phyloP scores from a whole-genome alignment of 2,113 vertebrate species.

The Charadrius vociferus region DNA sequence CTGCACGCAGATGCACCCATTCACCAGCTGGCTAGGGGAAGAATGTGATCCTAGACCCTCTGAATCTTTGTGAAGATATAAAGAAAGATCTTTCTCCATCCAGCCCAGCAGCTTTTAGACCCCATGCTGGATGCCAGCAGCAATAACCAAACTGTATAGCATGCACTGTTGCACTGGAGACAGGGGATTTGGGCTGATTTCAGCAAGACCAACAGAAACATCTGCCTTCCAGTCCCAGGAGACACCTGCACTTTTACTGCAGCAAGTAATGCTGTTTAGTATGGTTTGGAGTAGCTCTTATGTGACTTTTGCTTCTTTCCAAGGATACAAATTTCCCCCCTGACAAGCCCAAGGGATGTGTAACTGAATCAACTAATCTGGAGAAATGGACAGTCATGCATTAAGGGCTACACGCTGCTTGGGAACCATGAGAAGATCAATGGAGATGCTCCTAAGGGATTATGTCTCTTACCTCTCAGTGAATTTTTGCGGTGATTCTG shows the following conservation, averaged over 20 bases:
- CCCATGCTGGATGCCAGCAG: background rate
- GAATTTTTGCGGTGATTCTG: conserved; percentile 52
- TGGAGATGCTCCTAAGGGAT: conserved; percentile 42
- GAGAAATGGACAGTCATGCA: background rate
- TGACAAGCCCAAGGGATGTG: background rate
- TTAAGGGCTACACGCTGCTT: background rate
- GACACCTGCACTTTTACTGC: background rate
- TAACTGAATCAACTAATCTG: conserved; percentile 33
- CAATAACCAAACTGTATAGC: background rate
- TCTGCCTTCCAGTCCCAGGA: background rate
- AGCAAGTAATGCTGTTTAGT: background rate
- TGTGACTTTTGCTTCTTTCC: conserved; percentile 11
- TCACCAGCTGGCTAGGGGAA: background rate
- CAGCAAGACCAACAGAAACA: background rate
- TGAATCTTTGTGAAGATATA: background rate
- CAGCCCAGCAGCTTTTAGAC: background rate
- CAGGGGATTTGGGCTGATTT: background rate
- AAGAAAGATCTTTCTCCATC: background rate
- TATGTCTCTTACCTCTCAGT: conserved; percentile 30
- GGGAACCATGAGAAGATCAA: conserved; percentile 29
- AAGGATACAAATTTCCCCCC: conserved; percentile 16
- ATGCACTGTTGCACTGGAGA: background rate
- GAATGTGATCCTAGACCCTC: background rate
- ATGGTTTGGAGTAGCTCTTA: background rate
- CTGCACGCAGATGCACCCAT: background rate